phyloP scores from a whole-genome alignment of 2,888 invertebrate species.

The Trilocha varians region DNA sequence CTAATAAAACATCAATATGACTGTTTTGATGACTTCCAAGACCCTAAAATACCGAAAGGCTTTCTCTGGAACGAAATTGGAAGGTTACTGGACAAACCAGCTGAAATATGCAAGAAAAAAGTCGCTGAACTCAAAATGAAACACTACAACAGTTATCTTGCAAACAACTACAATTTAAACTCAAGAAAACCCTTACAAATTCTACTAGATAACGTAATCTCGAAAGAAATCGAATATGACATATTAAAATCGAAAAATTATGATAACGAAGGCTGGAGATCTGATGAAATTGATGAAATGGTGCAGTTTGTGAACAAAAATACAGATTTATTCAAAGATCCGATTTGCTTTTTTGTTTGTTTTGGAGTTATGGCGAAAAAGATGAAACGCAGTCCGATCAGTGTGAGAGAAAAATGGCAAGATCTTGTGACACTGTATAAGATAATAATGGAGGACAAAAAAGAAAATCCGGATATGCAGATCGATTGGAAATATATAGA shows the following conservation, averaged over 20 bases:
- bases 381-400: slow-evolving; percentile 23
- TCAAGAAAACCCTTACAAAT: slow-evolving; percentile 42
- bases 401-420: slow-evolving; percentile 47
- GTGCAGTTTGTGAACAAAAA: slow-evolving; percentile 52
- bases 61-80: slow-evolving; percentile 63
- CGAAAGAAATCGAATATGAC: slow-evolving; percentile 36
- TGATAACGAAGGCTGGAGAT: slow-evolving; percentile 29
- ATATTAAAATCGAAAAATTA: slow-evolving; percentile 19
- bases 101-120: slow-evolving; percentile 41
- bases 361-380: slow-evolving; percentile 41
- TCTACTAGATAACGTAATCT: slow-evolving; percentile 50
- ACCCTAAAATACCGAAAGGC: slow-evolving; percentile 49
- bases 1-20: slow-evolving; percentile 57
- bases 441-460: slow-evolving; percentile 48
- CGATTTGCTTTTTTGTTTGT: slow-evolving; percentile 48
- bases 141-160: slow-evolving; percentile 38
- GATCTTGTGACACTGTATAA: slow-evolving; percentile 42
- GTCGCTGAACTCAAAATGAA: slow-evolving; percentile 33
- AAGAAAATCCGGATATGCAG: slow-evolving; percentile 53
- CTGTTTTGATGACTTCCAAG: slow-evolving; percentile 55
- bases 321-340: slow-evolving; percentile 50
- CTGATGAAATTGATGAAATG: slow-evolving; percentile 36
- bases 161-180: slow-evolving; percentile 33
- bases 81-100: slow-evolving; percentile 42
- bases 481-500: slow-evolving; percentile 64